These are phyloP conservation scores for Oostethus manadensis DNA, from an alignment of 2,113 vertebrate species.

Conservation along the genomic window DNA sequence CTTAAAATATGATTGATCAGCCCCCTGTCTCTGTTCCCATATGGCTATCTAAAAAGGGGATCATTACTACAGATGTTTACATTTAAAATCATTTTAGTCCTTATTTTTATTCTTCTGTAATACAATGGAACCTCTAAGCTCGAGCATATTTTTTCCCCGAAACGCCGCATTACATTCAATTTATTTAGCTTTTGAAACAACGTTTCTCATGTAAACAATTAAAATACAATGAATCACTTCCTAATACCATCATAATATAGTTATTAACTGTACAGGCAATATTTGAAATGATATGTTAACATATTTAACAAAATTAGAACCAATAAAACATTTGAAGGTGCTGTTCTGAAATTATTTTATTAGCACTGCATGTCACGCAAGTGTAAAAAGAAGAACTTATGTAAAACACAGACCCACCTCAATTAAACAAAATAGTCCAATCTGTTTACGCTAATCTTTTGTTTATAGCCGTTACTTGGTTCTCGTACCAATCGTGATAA, in stretches of 20 bases:
- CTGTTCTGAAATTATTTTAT: no score
- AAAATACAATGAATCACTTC: neutral
- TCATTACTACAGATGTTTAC: neutral
- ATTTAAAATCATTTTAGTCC: neutral
- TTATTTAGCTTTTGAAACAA: neutral
- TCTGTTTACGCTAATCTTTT: no score
- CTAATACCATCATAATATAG: neutral
- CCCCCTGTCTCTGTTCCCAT: slow-evolving; percentile 45
- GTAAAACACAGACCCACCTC: no score
- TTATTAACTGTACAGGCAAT: neutral
- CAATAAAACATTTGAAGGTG: no score
- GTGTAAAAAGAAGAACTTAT: no score
- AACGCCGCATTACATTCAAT: neutral
- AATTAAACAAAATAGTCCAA: no score
- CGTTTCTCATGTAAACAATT: neutral
- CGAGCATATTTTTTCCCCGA: neutral
- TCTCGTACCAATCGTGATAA: no score
- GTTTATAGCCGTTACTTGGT: no score
- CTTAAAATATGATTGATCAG: slow-evolving; percentile 46
- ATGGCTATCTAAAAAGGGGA: slow-evolving; percentile 9
- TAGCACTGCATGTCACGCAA: no score
- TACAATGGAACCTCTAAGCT: neutral
- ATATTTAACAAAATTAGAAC: no score
- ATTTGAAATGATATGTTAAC: no score
- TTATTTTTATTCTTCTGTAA: no score